phyloP scores from a whole-genome alignment of 1,140 invertebrate species.

The Wasmannia auropunctata region DNA sequence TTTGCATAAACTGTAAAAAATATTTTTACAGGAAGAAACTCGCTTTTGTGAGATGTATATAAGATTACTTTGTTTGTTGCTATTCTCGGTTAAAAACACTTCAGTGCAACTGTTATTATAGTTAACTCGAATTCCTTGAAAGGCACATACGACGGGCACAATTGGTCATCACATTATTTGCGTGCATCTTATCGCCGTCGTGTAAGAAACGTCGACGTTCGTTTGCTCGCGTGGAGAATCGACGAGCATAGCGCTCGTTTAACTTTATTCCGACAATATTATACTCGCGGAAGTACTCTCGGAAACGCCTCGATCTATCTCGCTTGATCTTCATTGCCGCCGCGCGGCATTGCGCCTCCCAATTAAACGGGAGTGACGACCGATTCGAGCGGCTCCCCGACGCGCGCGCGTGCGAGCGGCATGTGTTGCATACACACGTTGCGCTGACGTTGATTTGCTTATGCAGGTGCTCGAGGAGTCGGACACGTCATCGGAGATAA shows the following conservation, averaged over 20 bases:
- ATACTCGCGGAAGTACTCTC: not conserved
- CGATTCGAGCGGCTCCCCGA: not conserved
- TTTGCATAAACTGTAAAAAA: not conserved
- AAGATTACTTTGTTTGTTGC: not conserved
- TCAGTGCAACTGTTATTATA: not conserved
- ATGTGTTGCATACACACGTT: not conserved
- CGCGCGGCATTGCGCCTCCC: not conserved
- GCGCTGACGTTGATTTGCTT: conserved; percentile 66
- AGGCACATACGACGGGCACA: not conserved
- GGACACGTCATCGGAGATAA: conserved; percentile 87
- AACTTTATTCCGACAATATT: conserved; percentile 15
- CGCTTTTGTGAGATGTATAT: no score
- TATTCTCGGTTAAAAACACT: conserved; percentile 16
- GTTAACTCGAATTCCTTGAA: not conserved
- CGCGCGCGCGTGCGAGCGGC: conserved; percentile 14
- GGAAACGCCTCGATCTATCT: not conserved
- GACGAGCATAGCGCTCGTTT: not conserved
- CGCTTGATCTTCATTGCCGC: conserved; percentile 11
- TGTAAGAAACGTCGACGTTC: not conserved
- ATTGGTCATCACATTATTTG: not conserved
- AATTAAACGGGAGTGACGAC: conserved; percentile 45
- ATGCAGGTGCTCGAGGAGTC: conserved; percentile 86
- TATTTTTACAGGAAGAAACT: not conserved
- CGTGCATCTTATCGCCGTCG: not conserved
- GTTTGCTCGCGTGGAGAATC: not conserved